Evolutionary conservation across 1,140 invertebrate genomes (phyloP).

Genomic region (Ooceraea biroi): DNA sequence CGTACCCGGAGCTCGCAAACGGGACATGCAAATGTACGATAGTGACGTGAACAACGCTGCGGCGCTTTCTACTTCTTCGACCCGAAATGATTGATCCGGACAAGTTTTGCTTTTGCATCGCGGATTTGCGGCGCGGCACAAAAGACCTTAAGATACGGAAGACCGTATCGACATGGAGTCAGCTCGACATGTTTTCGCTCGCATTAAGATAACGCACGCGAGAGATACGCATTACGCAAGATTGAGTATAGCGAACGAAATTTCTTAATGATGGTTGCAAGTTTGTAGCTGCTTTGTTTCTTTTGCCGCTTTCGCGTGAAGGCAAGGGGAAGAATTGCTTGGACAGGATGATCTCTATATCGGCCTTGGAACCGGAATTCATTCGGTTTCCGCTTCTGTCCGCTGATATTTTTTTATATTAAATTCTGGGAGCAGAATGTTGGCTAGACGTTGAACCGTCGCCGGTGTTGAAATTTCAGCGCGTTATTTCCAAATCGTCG

Average conservation of each 20-base stretch:
- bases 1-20: slow-evolving; percentile 15
- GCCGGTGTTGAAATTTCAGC: neutral
- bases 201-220: neutral
- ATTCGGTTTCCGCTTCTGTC: slow-evolving; percentile 53
- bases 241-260: neutral
- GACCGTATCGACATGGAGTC: neutral
- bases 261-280: neutral
- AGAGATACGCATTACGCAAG: neutral
- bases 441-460: neutral
- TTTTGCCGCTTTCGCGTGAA: slow-evolving; percentile 38
- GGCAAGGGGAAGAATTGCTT: slow-evolving; percentile 41
- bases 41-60: slow-evolving; percentile 51
- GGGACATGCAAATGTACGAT: slow-evolving; percentile 56
- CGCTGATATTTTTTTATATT: slow-evolving; percentile 21
- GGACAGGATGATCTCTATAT: slow-evolving; percentile 47
- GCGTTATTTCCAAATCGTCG: slow-evolving; percentile 1
- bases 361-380: slow-evolving; percentile 54
- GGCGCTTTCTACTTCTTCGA: slow-evolving; percentile 57
- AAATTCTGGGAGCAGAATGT: neutral
- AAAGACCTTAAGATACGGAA: slow-evolving; percentile 3
- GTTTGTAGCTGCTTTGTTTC: neutral
- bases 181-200: neutral
- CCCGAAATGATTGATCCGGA: slow-evolving; percentile 47
- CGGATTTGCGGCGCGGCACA: slow-evolving; percentile 7
- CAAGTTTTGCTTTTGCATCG: slow-evolving; percentile 47